Evolutionary conservation across 2,113 vertebrate genomes (phyloP).

Genomic region (Aldabrachelys gigantea): DNA sequence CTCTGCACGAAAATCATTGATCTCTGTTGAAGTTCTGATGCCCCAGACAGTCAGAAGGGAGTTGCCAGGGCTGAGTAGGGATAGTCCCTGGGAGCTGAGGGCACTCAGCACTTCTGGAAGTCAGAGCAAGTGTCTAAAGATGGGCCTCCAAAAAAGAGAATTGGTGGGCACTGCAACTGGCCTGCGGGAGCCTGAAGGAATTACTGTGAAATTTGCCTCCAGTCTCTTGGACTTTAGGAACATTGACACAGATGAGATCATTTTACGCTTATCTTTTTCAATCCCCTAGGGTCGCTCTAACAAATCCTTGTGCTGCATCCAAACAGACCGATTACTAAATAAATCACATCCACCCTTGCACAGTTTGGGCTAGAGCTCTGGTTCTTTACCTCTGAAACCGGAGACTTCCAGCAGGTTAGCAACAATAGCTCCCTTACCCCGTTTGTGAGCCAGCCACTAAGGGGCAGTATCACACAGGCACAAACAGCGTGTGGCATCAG

Average conservation of each 20-base stretch:
- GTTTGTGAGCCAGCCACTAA: neutral
- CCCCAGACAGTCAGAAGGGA: neutral
- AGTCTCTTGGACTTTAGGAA: neutral
- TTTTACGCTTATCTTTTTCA: neutral
- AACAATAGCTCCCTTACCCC: neutral
- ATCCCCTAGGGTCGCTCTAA: neutral
- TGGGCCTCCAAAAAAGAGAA: neutral
- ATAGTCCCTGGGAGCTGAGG: neutral
- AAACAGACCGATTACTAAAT: neutral
- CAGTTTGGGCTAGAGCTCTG: neutral
- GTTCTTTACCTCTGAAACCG: neutral
- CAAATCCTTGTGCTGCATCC: neutral
- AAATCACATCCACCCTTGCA: neutral
- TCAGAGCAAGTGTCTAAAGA: neutral
- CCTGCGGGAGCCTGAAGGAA: neutral
- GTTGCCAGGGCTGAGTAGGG: neutral
- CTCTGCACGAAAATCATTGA: neutral
- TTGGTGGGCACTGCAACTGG: neutral
- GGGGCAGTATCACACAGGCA: neutral
- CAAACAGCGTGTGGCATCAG: neutral
- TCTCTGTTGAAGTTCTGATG: neutral
- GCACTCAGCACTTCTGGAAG: neutral
- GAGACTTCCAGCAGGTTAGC: neutral
- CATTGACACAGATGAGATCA: neutral
- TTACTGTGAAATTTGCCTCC: neutral